phyloP scores from a whole-genome alignment of 2,888 invertebrate species.

The Limnephilus lunatus region DNA sequence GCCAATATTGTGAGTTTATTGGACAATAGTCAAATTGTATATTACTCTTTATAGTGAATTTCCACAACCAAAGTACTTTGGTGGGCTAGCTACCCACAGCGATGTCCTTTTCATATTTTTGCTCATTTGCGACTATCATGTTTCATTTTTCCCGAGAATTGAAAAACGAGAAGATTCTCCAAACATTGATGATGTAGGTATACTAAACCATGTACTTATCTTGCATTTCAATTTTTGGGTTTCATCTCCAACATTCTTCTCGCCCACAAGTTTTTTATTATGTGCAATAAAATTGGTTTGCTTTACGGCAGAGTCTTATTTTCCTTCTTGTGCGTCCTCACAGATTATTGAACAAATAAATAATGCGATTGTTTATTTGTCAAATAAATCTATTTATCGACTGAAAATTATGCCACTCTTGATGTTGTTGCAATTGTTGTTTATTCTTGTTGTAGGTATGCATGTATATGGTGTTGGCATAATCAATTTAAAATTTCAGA shows the following conservation, averaged over 20 bases:
- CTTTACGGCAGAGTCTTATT: neutral
- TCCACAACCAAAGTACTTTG: neutral
- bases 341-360: neutral
- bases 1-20: constrained; percentile 88
- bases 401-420: neutral
- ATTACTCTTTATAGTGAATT: neutral
- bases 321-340: neutral
- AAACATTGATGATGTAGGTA: neutral
- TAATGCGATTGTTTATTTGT: constrained; percentile 2
- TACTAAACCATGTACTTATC: neutral
- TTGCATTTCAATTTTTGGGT: neutral
- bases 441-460: neutral
- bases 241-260: neutral
- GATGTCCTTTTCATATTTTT: neutral
- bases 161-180: neutral
- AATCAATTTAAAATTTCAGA: constrained; percentile 74
- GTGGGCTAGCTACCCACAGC: neutral
- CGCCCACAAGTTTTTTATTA: neutral
- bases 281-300: neutral
- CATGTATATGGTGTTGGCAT: constrained; percentile 29
- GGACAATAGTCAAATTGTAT: neutral
- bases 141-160: neutral
- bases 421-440: neutral
- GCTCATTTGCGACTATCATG: neutral
- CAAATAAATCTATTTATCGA: neutral